phyloP scores from a whole-genome alignment of 1,140 invertebrate genomes.

The Pseudomyrmex gracilis region DNA sequence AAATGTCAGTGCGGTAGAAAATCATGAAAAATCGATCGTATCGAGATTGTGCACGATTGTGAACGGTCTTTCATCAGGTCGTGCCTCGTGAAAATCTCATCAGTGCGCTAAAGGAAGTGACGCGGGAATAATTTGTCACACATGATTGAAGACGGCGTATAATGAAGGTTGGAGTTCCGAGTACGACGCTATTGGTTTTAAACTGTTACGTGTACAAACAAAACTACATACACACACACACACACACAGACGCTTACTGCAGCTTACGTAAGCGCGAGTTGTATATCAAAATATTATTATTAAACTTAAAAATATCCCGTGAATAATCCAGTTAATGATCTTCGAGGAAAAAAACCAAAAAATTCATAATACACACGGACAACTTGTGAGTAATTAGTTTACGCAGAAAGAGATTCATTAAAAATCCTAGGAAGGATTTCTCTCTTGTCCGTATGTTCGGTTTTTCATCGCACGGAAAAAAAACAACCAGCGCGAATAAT shows the following conservation, averaged over 20 bases:
- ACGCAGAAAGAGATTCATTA: not conserved
- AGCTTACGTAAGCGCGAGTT: too few relatives aligned
- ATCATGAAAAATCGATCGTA: too few relatives aligned
- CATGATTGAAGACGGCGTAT: constrained; percentile 72
- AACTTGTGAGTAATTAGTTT: not conserved
- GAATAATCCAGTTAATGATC: not conserved
- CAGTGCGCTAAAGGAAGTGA: constrained; percentile 68
- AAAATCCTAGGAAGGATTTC: not conserved
- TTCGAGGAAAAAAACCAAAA: not conserved
- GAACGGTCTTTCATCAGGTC: constrained; percentile 40
- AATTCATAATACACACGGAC: not conserved
- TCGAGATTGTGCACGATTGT: constrained; percentile 14
- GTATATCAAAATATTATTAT: too few relatives aligned
- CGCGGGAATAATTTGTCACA: constrained; percentile 76
- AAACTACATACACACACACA: not conserved
- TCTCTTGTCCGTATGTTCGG: not conserved
- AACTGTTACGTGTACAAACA: constrained; percentile 21
- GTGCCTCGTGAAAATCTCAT: constrained; percentile 34
- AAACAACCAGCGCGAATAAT: too few relatives aligned
- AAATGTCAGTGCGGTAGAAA: not conserved
- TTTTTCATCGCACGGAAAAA: too few relatives aligned
- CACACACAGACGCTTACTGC: not conserved
- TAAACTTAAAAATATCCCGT: not conserved
- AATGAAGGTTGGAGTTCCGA: constrained; percentile 68
- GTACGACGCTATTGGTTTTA: constrained; percentile 54